phyloP scores from a whole-genome alignment of 1,140 invertebrate species.

The Rhopalosiphum maidis region DNA sequence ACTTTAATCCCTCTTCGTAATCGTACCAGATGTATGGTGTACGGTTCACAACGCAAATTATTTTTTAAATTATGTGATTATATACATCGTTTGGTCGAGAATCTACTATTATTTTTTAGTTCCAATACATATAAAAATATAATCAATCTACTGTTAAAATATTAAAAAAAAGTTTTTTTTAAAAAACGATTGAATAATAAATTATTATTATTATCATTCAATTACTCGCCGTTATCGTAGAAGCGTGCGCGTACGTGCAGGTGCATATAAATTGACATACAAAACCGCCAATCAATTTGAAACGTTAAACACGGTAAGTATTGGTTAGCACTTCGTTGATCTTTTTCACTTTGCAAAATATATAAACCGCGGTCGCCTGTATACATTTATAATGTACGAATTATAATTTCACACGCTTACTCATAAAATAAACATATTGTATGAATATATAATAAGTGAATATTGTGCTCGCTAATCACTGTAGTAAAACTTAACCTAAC shows the following conservation, averaged over 20 bases:
- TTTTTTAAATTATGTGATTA: background rate
- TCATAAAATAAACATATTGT: background rate
- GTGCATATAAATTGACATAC: background rate
- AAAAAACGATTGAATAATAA: background rate
- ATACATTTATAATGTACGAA: background rate
- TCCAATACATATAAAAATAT: background rate
- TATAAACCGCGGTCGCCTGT: background rate
- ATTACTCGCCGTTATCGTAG: background rate
- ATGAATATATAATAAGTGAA: background rate
- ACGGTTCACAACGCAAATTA: background rate
- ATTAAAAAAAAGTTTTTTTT: background rate
- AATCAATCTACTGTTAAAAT: background rate
- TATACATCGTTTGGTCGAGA: background rate
- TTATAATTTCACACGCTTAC: background rate
- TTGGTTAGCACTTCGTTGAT: background rate
- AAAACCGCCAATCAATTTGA: background rate
- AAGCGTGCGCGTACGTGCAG: background rate
- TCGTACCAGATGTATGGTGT: background rate
- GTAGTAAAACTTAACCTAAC: background rate
- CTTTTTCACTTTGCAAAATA: background rate
- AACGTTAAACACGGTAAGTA: background rate
- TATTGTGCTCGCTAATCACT: background rate
- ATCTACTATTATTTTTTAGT: background rate
- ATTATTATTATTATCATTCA: background rate
- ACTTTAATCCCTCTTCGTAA: background rate